Evolutionary conservation across 2,888 invertebrate species (phyloP).

Genomic region (Lithophane leautieri): DNA sequence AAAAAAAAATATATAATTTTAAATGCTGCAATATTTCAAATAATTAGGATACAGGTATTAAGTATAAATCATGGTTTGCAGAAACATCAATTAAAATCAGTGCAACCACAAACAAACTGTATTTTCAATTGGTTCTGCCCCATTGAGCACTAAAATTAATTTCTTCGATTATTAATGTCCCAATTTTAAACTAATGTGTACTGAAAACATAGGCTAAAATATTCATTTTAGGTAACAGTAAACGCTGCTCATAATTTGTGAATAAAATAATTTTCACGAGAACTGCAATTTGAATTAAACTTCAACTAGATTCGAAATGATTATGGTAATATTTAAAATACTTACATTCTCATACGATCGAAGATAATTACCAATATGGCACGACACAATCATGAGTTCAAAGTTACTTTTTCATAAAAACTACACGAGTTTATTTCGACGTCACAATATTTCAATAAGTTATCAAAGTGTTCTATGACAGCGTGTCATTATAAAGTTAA

Average conservation of each 20-base stretch:
- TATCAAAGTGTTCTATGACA: conserved; percentile 67
- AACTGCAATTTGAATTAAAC: background rate
- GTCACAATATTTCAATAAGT: conserved; percentile 69
- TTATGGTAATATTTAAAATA: conserved; percentile 59
- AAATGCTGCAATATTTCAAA: background rate
- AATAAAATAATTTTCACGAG: background rate
- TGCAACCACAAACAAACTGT: conserved; percentile 8
- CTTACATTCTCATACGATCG: conserved; percentile 83
- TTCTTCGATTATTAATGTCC: background rate
- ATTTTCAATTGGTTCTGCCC: conserved; percentile 31
- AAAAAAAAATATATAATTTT: background rate
- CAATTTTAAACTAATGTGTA: conserved; percentile 7
- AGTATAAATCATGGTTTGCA: background rate
- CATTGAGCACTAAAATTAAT: conserved; percentile 32
- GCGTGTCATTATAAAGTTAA: conserved; percentile 70
- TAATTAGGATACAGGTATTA: background rate
- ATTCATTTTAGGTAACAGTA: background rate
- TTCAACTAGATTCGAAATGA: background rate
- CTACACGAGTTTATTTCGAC: conserved; percentile 71
- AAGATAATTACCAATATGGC: conserved; percentile 76
- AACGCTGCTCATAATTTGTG: background rate
- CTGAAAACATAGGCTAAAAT: conserved; percentile 1
- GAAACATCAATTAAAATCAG: conserved; percentile 21
- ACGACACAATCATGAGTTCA: conserved; percentile 85
- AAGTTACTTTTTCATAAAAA: conserved; percentile 70